phyloP scores from a whole-genome alignment of 1,140 invertebrate species.

The Drosophila neocordata region DNA sequence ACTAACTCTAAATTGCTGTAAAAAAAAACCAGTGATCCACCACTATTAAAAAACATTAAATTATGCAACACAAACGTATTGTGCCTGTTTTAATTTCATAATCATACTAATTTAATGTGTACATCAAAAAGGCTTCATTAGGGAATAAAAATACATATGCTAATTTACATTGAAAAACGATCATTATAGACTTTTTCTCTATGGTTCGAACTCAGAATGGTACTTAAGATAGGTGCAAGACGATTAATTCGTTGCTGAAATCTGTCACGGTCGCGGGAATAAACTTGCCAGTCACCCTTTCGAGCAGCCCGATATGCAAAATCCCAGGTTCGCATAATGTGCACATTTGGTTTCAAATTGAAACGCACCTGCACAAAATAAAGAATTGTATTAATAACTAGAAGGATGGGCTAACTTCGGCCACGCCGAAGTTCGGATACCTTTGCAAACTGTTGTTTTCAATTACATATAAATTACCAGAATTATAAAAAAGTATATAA shows the following conservation, averaged over 20 bases:
- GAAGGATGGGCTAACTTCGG: too few species aligned
- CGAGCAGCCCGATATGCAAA: slow-evolving; percentile 86
- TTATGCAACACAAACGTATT: slow-evolving; percentile 36
- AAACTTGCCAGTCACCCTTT: slow-evolving; percentile 86
- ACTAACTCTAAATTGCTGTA: too few species aligned
- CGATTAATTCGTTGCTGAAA: slow-evolving; percentile 84
- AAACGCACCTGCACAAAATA: slow-evolving; percentile 85
- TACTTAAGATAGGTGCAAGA: slow-evolving; percentile 82
- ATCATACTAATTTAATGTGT: slow-evolving; percentile 43
- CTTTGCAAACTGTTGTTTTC: too few species aligned
- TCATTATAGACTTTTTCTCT: slow-evolving; percentile 84
- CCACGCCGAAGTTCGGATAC: too few species aligned
- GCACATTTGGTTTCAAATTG: slow-evolving; percentile 83
- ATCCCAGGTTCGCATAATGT: slow-evolving; percentile 86
- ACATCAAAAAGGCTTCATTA: slow-evolving; percentile 44
- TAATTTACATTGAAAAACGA: slow-evolving; percentile 82
- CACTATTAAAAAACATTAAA: not conserved
- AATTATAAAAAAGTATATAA: too few species aligned
- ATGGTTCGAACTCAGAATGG: slow-evolving; percentile 84
- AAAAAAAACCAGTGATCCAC: not conserved
- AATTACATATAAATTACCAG: too few species aligned
- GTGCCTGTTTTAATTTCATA: slow-evolving; percentile 42
- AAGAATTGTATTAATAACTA: not conserved
- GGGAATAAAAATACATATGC: slow-evolving; percentile 19
- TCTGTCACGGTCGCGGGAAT: slow-evolving; percentile 85